Evolutionary conservation across 2,113 vertebrate genomes (phyloP).

Genomic region (Fulmarus glacialis): DNA sequence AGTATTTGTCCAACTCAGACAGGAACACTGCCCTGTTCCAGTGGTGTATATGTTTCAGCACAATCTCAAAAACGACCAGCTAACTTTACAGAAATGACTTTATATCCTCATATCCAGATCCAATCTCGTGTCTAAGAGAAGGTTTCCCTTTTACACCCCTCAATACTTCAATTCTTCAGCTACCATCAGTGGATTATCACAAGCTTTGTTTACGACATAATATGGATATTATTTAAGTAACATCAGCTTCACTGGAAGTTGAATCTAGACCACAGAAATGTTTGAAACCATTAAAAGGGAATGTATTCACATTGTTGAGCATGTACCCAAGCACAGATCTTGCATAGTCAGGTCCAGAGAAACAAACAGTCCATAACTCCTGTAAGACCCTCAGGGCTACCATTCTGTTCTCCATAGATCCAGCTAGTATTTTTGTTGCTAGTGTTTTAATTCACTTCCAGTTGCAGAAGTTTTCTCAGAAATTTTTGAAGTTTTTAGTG

Average conservation of each 20-base stretch:
- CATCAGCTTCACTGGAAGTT: background rate
- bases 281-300: background rate
- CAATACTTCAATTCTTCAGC: background rate
- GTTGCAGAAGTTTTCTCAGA: background rate
- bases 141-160: background rate
- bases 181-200: background rate
- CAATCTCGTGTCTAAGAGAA: background rate
- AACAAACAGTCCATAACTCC: background rate
- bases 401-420: background rate
- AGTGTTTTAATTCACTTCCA: background rate
- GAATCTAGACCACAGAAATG: background rate
- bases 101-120: background rate
- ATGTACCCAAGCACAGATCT: background rate
- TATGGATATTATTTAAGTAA: background rate
- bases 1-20: background rate
- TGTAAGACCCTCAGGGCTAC: background rate
- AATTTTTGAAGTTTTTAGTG: background rate
- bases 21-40: background rate
- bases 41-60: background rate
- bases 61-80: background rate
- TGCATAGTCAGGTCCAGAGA: background rate
- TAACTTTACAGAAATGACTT: background rate
- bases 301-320: background rate
- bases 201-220: background rate
- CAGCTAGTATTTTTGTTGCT: background rate